Conservation (phyloP, 53 echinoderm and acorn worm species). For the Crossaster papposus region DNA sequence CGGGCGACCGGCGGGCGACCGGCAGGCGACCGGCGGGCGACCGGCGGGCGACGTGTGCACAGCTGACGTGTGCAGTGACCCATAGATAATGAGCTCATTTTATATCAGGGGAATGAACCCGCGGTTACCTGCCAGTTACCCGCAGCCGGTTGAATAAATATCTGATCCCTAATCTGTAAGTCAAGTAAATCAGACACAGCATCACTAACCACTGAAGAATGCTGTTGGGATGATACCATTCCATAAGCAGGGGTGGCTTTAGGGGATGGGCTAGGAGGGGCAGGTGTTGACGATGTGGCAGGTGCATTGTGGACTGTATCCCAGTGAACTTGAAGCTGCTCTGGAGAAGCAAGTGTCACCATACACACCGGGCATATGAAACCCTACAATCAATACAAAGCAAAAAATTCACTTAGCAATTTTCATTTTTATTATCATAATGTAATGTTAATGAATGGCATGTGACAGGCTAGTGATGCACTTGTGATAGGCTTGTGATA, state of each 20-base stretch:
- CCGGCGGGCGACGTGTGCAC: too few relatives aligned
- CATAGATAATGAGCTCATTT: too few relatives aligned
- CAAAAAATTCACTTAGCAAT: background rate
- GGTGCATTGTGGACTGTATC: slow-evolving; percentile 67
- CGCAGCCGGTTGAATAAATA: too few relatives aligned
- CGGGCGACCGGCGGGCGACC: too few relatives aligned
- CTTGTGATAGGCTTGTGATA: too few relatives aligned
- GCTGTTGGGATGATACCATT: slow-evolving; percentile 9
- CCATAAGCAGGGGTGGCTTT: background rate
- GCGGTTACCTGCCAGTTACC: too few relatives aligned
- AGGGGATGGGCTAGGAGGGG: slow-evolving; percentile 24
- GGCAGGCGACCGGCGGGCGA: too few relatives aligned
- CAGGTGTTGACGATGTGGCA: slow-evolving; percentile 28
- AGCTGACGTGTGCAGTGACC: too few relatives aligned
- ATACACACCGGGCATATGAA: slow-evolving; percentile 96
- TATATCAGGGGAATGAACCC: too few relatives aligned
- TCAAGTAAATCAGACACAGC: background rate
- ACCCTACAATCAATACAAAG: slow-evolving; percentile 62
- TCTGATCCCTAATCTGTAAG: too few relatives aligned
- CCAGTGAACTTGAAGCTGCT: slow-evolving; percentile 78
- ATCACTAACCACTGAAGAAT: slow-evolving; percentile 30
- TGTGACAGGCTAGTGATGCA: too few relatives aligned
- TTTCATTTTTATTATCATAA: background rate
- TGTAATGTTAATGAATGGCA: background rate
- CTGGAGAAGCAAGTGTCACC: slow-evolving; percentile 74